Evolutionary conservation across 2,888 invertebrate species (phyloP).

Genomic region (Acronicta leporina): DNA sequence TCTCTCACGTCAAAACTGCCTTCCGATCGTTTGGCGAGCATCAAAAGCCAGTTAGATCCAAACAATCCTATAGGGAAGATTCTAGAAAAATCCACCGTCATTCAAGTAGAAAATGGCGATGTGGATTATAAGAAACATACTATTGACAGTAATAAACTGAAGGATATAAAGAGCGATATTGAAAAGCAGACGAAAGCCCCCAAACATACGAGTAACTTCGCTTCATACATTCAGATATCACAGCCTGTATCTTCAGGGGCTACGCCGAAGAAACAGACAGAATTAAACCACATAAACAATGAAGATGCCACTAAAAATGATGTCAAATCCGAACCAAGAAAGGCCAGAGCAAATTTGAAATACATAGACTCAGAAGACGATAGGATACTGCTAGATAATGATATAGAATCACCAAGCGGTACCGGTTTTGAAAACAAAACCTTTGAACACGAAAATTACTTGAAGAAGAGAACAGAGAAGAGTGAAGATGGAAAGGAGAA

Average conservation of each 20-base stretch:
- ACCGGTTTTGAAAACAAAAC: conserved; percentile 86
- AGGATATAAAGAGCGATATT: conserved; percentile 79
- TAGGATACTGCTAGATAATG: conserved; percentile 78
- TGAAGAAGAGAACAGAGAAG: conserved; percentile 83
- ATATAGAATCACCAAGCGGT: conserved; percentile 83
- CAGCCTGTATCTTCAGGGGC: conserved; percentile 85
- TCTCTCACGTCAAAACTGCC: conserved; percentile 79
- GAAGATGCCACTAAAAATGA: conserved; percentile 66
- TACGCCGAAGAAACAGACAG: conserved; percentile 69
- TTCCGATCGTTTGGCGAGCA: conserved; percentile 81
- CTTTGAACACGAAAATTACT: conserved; percentile 84
- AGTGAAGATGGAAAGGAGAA: conserved; percentile 66
- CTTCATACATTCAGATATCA: conserved; percentile 90
- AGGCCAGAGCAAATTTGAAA: conserved; percentile 71
- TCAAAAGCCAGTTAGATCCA: conserved; percentile 85
- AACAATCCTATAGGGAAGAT: conserved; percentile 87
- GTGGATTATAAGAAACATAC: conserved; percentile 51
- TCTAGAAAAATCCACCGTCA: conserved; percentile 86
- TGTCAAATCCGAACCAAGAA: conserved; percentile 61
- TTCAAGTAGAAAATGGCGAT: conserved; percentile 83
- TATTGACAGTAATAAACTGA: conserved; percentile 64
- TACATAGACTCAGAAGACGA: conserved; percentile 81
- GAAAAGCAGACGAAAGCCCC: conserved; percentile 83
- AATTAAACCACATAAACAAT: conserved; percentile 64
- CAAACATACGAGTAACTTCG: conserved; percentile 89